These are phyloP conservation scores for Microctenopoma stevenorrisi DNA, from an alignment of 2,797 vertebrate species.

Conservation along the genomic window DNA sequence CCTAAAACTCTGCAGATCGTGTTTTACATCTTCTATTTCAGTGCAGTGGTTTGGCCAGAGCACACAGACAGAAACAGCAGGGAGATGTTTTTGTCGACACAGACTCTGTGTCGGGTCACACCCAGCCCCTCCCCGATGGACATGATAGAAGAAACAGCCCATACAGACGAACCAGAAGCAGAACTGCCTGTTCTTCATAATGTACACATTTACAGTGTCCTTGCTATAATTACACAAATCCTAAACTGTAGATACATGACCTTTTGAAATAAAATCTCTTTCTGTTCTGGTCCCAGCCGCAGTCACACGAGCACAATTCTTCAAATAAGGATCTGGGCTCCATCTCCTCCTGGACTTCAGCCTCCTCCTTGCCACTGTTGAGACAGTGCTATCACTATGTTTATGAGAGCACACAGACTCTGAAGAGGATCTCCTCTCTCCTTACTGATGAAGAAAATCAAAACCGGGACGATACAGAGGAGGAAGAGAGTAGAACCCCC, in stretches of 20 bases:
- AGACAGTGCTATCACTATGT: slow-evolving; percentile 14
- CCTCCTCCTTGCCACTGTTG: slow-evolving; percentile 45
- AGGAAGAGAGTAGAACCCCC: slow-evolving; percentile 20
- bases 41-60: slow-evolving; percentile 54
- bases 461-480: slow-evolving; percentile 16
- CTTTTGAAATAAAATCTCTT: neutral
- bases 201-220: slow-evolving; percentile 23
- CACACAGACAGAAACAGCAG: slow-evolving; percentile 25
- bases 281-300: slow-evolving; percentile 21
- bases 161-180: slow-evolving; percentile 23
- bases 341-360: slow-evolving; percentile 45
- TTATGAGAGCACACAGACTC: slow-evolving; percentile 43
- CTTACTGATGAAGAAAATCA: slow-evolving; percentile 46
- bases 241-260: neutral
- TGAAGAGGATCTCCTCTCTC: slow-evolving; percentile 60
- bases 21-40: slow-evolving; percentile 28
- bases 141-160: slow-evolving; percentile 9
- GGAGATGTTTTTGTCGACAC: slow-evolving; percentile 41
- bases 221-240: neutral
- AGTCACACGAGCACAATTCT: slow-evolving; percentile 20
- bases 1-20: neutral
- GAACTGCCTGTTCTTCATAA: slow-evolving; percentile 9
- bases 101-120: slow-evolving; percentile 35
- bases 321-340: slow-evolving; percentile 39
- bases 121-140: slow-evolving; percentile 46